Evolutionary conservation across 2,888 invertebrate species (phyloP), one percentile per base, ranked within the genome.

Genomic region (Plagiodera versicolora): DNA sequence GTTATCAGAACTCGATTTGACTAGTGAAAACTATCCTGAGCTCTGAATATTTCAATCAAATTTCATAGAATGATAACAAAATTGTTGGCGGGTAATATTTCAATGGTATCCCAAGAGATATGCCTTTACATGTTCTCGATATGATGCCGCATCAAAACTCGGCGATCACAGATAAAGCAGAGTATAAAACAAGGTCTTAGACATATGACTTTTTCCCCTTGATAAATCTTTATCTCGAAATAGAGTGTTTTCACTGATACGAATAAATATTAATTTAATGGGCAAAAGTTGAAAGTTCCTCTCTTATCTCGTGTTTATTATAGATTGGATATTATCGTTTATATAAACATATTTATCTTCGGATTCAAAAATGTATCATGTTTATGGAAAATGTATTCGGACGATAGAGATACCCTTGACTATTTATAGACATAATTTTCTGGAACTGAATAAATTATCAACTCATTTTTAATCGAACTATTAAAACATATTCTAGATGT

Each of bases 141-240:
- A 39, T 14, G n/a, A 39, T 39, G 14, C 2, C 1, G 14, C 39
- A 14, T 39, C 14, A 4, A 39, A n/a, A 39, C n/a, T 6, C 4
- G 14, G 39, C 14, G 11, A 39, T 3, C 6, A 14, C 2, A 47
- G 47, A 47, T 47, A 47, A 35, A 20, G 10, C 16, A 47, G 47
- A 35, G 16, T 45, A 55, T 28, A 39, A 54, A 60, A 55, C 47
- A 62, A 57, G 67, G 67, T 64, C 66, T 62, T 58, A 65, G 64
- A 64, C 63, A 65, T 62, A 54, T 62, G 68, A 69, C 68, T 63
- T 60, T 60, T 66, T 64, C 58, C 61, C 70, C 67, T 63, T 56
- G 70, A 70, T 70, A 70, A 68, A 56, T 56, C 46, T 20, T 60
- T 61, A 56, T 67, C 67, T 61, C 52, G 56, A 58, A 58, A 62